Base-by-base conservation (phyloP, 2,113 vertebrate genomes). In the Calypte anna region DNA sequence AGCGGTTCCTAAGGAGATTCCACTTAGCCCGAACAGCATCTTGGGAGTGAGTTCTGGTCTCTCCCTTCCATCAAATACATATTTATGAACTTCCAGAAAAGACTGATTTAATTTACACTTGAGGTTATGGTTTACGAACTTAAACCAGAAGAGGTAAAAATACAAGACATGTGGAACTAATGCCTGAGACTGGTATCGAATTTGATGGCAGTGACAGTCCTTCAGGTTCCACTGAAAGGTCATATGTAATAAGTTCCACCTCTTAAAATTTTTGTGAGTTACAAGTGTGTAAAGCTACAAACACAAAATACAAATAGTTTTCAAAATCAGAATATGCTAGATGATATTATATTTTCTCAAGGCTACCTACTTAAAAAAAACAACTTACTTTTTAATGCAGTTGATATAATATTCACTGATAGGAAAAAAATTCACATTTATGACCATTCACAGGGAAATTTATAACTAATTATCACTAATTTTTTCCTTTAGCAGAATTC, bases 1-100 rank as follows among this genome's bases (percentile, higher is more conserved):
- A 97, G 94, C 74, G 12, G 94, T 91, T 98, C 96, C 97, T 92
- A 85, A 97, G 90, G 96, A 98, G 91, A 96, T 93, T 94, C 94
- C 91, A 96, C 95, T 97, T 96, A 98, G 85, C 72, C 75, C 86
- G 53, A 98, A 96, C 82, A 96, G 95, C 95, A 97, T 97, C 88
- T 96, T 97, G 97, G 96, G 96, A 97, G 73, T 85, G 17, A 90
- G 87, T 86, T 90, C 88, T 95, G 79, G 93, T 92, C 96, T 98
- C 93, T 69, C 80, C 95, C 72, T 95, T 95, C 80, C 92, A 80
- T 90, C 69, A 83, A 90, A 97, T 97, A 74, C 80, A 96, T 93
- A 86, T 91, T 97, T 95, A 97, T 97, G 92, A 93, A 82, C 85
- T 76, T 84, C 57, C 55, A 95, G 88, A 96, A 94, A 95, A 79